Percentiles rank a stretch among this genome's conserved stretches.
phyloP scores from a whole-genome alignment of 2,888 invertebrate genomes.

The Microctonus hyperodae region DNA sequence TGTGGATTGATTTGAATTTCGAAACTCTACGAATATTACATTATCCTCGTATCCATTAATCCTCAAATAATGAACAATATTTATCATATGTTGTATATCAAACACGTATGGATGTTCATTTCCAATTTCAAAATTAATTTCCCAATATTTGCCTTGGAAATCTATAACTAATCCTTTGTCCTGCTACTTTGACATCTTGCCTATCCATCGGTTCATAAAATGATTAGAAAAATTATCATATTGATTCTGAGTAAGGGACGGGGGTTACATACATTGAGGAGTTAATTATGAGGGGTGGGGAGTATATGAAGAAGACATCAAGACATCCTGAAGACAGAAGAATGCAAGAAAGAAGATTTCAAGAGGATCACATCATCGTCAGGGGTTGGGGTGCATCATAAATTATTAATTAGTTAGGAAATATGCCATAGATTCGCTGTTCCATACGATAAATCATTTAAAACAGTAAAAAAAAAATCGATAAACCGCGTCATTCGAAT shows the following conservation, averaged over 20 bases:
- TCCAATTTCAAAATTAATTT: background rate
- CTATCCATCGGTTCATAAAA: conserved; percentile 24
- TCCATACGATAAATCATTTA: conserved; percentile 9
- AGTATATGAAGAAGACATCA: conserved; percentile 61
- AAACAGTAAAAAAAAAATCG: conserved; percentile 19
- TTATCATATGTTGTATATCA: background rate
- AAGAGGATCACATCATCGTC: conserved; percentile 53
- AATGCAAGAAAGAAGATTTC: conserved; percentile 63
- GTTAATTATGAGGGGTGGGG: conserved; percentile 46
- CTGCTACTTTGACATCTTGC: background rate
- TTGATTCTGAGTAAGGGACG: conserved; percentile 38
- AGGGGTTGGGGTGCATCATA: conserved; percentile 10
- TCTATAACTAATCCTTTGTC: background rate
- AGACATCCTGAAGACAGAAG: conserved; percentile 63
- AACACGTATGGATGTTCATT: background rate
- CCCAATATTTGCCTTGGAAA: background rate
- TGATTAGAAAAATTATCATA: conserved; percentile 16
- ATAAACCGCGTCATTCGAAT: conserved; percentile 23
- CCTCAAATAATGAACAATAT: conserved; percentile 20
- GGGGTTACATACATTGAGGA: conserved; percentile 35
- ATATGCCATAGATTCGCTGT: conserved; percentile 34
- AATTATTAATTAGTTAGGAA: conserved; percentile 38
- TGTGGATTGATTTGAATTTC: conserved; percentile 7
- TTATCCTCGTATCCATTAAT: conserved; percentile 30
- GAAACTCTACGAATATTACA: background rate